Evolutionary conservation across 2,113 vertebrate genomes (phyloP).

Genomic region (Thamnophis sirtalis): DNA sequence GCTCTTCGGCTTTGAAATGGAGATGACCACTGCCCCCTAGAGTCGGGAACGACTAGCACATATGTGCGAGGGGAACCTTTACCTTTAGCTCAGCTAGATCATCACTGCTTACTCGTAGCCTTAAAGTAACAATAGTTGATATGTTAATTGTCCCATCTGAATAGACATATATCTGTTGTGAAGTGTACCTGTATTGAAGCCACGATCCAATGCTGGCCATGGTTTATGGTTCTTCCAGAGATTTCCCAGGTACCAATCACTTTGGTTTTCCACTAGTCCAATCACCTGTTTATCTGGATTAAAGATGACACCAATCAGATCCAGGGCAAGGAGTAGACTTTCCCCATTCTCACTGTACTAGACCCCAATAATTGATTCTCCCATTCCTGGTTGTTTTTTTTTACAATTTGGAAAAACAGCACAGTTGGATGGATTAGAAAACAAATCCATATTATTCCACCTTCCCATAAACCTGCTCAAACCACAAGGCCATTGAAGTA

Average conservation of each 20-base stretch:
- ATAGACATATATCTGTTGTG: neutral
- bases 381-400: neutral
- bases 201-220: conserved; percentile 91
- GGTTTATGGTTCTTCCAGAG: conserved; percentile 96
- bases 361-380: neutral
- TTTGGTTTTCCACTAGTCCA: conserved; percentile 96
- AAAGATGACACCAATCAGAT: conserved; percentile 18
- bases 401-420: neutral
- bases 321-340: accelerated
- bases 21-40: no score
- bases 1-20: no score
- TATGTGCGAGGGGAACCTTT: no score
- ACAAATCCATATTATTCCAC: neutral
- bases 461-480: neutral
- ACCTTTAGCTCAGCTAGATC: neutral
- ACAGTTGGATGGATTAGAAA: neutral
- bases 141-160: neutral
- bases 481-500: neutral
- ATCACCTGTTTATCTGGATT: conserved; percentile 87
- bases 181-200: conserved; percentile 91
- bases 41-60: no score
- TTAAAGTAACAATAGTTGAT: neutral
- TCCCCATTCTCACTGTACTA: neutral
- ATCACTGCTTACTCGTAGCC: neutral
- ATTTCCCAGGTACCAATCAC: conserved; percentile 93